A percentile compares a stretch with the other conserved stretches of the same genome.
These are phyloP conservation scores for Muricea muricata DNA, from an alignment of 92 coral and sea anemone species.

Conservation along the genomic window DNA sequence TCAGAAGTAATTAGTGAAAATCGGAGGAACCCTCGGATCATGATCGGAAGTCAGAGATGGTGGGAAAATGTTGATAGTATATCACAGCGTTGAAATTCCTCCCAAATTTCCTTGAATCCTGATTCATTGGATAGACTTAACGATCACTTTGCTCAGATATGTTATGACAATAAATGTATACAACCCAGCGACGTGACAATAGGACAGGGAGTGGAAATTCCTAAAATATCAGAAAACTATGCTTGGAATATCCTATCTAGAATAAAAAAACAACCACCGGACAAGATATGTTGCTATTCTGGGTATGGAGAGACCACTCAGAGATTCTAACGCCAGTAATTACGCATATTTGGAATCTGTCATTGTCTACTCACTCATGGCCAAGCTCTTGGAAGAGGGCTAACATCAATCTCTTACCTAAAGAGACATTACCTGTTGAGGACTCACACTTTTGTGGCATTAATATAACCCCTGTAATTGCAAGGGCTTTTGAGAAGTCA, in stretches of 20 bases:
- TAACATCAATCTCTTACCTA: conserved; percentile 38
- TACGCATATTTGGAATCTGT: conserved; percentile 48
- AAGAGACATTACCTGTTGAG: conserved; percentile 50
- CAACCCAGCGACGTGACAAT: conserved; percentile 45
- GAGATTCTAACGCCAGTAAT: conserved; percentile 49
- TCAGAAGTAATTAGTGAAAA: conserved; percentile 59
- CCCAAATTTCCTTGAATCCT: conserved; percentile 39
- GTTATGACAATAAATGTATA: conserved; percentile 41
- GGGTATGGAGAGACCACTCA: conserved; percentile 62
- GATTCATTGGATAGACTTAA: conserved; percentile 41
- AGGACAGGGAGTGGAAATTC: conserved; percentile 20
- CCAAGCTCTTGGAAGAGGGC: conserved; percentile 57
- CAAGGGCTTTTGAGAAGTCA: conserved; percentile 55
- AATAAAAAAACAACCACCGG: conserved; percentile 29
- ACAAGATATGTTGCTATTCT: conserved; percentile 49
- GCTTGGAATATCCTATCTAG: conserved; percentile 29
- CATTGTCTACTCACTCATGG: conserved; percentile 30
- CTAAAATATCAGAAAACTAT: conserved; percentile 15
- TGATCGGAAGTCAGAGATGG: conserved; percentile 36
- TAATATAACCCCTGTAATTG: conserved; percentile 60
- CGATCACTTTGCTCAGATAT: conserved; percentile 43
- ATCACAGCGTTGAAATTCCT: conserved; percentile 46
- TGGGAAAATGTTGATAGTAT: conserved; percentile 50
- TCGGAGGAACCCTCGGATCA: conserved; percentile 21
- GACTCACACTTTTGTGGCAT: conserved; percentile 61